Evolutionary conservation across 2,888 invertebrate species (phyloP).

Genomic region (Cynaeus angustus): DNA sequence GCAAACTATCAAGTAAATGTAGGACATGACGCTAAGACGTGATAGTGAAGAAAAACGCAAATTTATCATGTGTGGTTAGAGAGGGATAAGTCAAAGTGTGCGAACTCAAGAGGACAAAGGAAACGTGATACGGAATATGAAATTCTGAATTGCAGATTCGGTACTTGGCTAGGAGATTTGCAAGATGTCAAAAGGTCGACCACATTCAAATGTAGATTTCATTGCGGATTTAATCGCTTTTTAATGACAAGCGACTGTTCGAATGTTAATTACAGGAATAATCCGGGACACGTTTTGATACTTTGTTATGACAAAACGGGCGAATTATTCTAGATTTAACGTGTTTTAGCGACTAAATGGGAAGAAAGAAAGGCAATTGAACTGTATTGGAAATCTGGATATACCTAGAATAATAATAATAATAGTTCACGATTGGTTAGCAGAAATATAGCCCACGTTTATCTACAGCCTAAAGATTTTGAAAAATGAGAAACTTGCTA

Average conservation of each 20-base stretch:
- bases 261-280: slow-evolving; percentile 35
- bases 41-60: slow-evolving; percentile 49
- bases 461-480: too few species aligned
- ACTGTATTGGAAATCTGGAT: background rate
- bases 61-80: slow-evolving; percentile 55
- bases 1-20: slow-evolving; percentile 43
- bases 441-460: too few species aligned
- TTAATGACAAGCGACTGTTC: slow-evolving; percentile 44
- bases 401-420: too few species aligned
- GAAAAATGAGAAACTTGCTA: too few species aligned
- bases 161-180: slow-evolving; percentile 41
- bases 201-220: slow-evolving; percentile 45
- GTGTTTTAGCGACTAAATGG: slow-evolving; percentile 1
- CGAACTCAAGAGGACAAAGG: slow-evolving; percentile 59
- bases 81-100: slow-evolving; percentile 48
- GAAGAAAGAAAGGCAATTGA: slow-evolving; percentile 4
- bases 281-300: slow-evolving; percentile 36
- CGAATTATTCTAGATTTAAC: slow-evolving; percentile 7
- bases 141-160: slow-evolving; percentile 62
- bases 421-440: too few species aligned
- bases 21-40: slow-evolving; percentile 45
- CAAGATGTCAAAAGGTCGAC: slow-evolving; percentile 47
- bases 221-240: slow-evolving; percentile 45
- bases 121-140: slow-evolving; percentile 63
- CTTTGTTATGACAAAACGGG: slow-evolving; percentile 30